Evolutionary conservation across 2,113 vertebrate genomes (phyloP).

Genomic region (Vidua chalybeata): DNA sequence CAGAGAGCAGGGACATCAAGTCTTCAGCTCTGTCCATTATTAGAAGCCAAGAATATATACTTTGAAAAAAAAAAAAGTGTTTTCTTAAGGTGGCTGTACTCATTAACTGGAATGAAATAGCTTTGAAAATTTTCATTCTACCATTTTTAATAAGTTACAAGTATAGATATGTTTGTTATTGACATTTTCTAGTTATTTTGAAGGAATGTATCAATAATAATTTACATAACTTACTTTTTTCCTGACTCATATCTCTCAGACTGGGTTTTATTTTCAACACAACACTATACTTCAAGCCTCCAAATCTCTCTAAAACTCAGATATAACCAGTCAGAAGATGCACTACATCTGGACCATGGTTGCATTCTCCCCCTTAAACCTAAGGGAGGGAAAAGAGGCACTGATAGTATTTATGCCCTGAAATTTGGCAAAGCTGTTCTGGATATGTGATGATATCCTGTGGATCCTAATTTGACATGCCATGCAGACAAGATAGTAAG

Average conservation of each 20-base stretch:
- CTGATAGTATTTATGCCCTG: background rate
- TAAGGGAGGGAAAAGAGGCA: background rate
- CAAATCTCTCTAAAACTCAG: background rate
- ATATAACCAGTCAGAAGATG: background rate
- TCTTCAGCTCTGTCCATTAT: background rate
- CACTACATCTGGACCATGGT: background rate
- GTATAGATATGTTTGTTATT: background rate
- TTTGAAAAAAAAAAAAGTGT: background rate
- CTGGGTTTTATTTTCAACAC: background rate
- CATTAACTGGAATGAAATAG: background rate
- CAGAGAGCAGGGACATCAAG: background rate
- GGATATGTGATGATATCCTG: background rate
- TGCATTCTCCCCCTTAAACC: background rate
- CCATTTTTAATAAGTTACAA: background rate
- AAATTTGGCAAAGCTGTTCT: background rate
- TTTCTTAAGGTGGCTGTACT: background rate
- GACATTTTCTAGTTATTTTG: background rate
- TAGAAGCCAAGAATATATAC: background rate
- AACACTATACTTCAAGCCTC: background rate
- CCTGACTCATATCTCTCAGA: background rate
- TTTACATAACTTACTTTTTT: background rate
- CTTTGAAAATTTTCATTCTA: background rate
- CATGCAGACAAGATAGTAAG: background rate
- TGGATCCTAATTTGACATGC: background rate
- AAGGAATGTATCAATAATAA: background rate